These are phyloP conservation scores for Australoheros facetus DNA, from an alignment of 2,797 vertebrate species.

Conservation along the genomic window DNA sequence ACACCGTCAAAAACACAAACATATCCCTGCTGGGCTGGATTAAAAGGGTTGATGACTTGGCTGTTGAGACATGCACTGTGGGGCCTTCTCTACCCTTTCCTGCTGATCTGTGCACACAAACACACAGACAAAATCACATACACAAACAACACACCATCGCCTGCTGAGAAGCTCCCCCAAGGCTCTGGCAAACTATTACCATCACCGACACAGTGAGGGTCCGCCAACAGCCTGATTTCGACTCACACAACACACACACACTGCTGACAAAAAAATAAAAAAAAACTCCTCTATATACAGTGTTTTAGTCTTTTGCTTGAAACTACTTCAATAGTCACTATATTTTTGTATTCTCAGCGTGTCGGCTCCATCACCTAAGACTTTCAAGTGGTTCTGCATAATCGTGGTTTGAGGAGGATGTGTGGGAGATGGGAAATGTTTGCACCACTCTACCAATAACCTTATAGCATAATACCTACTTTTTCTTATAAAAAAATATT, in stretches of 20 bases:
- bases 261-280: slow-evolving; percentile 16
- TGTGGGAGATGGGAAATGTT: slow-evolving; percentile 33
- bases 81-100: slow-evolving; percentile 58
- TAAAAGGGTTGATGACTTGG: slow-evolving; percentile 78
- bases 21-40: slow-evolving; percentile 72
- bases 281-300: neutral
- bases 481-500: neutral
- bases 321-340: slow-evolving; percentile 39
- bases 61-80: slow-evolving; percentile 71
- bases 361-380: slow-evolving; percentile 39
- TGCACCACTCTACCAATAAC: slow-evolving; percentile 13
- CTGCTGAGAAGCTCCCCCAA: slow-evolving; percentile 67
- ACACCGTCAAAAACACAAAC: slow-evolving; percentile 60
- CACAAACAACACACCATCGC: slow-evolving; percentile 24
- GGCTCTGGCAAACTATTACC: slow-evolving; percentile 76
- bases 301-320: slow-evolving; percentile 39
- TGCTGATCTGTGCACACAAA: slow-evolving; percentile 56
- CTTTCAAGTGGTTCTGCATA: slow-evolving; percentile 38
- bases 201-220: slow-evolving; percentile 72
- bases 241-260: slow-evolving; percentile 45
- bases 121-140: neutral
- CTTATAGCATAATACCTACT: slow-evolving; percentile 17
- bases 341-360: slow-evolving; percentile 1
- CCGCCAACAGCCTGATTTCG: slow-evolving; percentile 65
- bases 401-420: slow-evolving; percentile 28